Conservation (phyloP, 2,797 vertebrate genomes). For the Synanceia verrucosa region DNA sequence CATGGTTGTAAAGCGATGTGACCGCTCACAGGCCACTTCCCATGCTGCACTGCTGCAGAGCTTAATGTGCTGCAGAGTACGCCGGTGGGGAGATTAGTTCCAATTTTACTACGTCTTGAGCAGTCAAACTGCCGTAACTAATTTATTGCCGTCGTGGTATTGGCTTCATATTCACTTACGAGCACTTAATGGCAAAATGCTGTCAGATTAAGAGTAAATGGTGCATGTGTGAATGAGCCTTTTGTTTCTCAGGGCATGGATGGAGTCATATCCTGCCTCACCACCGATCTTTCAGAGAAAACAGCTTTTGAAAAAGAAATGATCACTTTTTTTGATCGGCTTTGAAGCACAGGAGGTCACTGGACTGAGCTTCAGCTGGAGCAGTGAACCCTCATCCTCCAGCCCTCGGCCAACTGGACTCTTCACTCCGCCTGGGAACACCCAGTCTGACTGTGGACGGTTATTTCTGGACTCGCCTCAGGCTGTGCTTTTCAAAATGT, state of each 20-base stretch:
- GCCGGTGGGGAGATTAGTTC: neutral
- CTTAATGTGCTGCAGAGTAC: neutral
- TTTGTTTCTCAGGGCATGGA: slow-evolving; percentile 1
- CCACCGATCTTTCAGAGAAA: neutral
- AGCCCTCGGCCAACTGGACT: slow-evolving; percentile 30
- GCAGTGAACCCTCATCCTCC: neutral
- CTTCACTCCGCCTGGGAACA: slow-evolving; percentile 22
- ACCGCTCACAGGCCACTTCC: neutral
- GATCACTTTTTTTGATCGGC: too few relatives aligned
- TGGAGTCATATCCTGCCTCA: neutral
- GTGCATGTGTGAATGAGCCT: neutral
- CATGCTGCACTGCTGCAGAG: neutral
- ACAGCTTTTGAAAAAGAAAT: too few relatives aligned
- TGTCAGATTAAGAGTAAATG: slow-evolving; percentile 23
- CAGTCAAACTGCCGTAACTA: slow-evolving; percentile 37
- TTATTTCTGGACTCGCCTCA: slow-evolving; percentile 42
- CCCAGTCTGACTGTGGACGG: slow-evolving; percentile 19
- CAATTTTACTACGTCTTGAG: slow-evolving; percentile 21
- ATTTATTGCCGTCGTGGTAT: slow-evolving; percentile 8
- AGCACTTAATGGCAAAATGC: slow-evolving; percentile 8
- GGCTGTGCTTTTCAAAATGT: slow-evolving; percentile 39
- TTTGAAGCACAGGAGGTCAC: too few relatives aligned
- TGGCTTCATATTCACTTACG: slow-evolving; percentile 15
- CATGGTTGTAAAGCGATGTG: neutral
- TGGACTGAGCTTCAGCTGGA: too few relatives aligned